Base-by-base conservation (phyloP, 1,140 invertebrate species). In the Zaprionus tsacasi region DNA sequence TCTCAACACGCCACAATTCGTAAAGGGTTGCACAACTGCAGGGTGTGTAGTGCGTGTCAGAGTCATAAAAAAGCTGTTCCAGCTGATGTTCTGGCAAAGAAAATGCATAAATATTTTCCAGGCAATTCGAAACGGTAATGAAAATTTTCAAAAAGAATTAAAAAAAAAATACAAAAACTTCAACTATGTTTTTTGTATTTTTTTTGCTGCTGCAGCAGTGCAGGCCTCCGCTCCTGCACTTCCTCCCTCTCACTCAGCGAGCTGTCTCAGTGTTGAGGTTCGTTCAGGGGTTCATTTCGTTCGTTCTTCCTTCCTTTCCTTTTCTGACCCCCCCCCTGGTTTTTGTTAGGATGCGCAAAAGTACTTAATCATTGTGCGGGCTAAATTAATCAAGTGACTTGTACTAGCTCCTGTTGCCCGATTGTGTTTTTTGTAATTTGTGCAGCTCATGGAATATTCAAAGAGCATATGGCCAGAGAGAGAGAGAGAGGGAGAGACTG, bases 341-440 rank as follows among this genome's bases (percentile, higher is more conserved):
- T 60, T 65, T 77, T 89, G 59, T 73, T 71, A 66, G 79, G 79
- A 79, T 81, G 88, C 73, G 63, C 35, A 70, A 79, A 91, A 91
- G 90, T 91, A 91, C 89, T 91, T 91, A 91, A 91, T 91, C 89
- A 91, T 91, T 82, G 79, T 83, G 74, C 78, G 82, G 79, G 89
- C 89, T 87, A 91, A 91, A 91, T 91, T 91, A 91, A 91, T 91
- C 89, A 91, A 91, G 81, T 80, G 78, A 65, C 77, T 83, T 69
- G 77, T 83, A 79, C 82, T 87, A 88, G 76, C 36, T 43, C n/a
- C 48, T 36, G n/a, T 45, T 54, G 13, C 7, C 38, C 54, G 64
- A 45, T 38, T 48, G 55, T 43, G 77, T 87, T 87, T 88, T 88
- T 88, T 21, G 21, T 21, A 88, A 88, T 88, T 88, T 88, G 83